Evolutionary conservation across 1,140 invertebrate genomes (phyloP).

Genomic region (Magallana angulata): DNA sequence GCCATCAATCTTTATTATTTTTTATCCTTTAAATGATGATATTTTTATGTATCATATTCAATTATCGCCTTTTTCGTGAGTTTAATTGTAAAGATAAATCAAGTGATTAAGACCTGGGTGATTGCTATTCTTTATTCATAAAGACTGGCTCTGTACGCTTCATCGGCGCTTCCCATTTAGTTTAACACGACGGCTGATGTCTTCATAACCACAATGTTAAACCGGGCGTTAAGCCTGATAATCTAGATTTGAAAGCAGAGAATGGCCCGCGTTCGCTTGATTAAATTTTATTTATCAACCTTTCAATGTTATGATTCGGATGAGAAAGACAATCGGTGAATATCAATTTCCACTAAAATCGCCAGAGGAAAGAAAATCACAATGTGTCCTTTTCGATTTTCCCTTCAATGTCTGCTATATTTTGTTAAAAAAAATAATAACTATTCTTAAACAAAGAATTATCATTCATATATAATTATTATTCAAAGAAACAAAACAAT

Average conservation of each 20-base stretch:
- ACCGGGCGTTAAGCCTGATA: slow-evolving; percentile 8
- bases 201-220: slow-evolving; percentile 38
- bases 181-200: slow-evolving; percentile 27
- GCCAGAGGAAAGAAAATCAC: neutral
- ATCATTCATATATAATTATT: too few relatives aligned
- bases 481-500: too few relatives aligned
- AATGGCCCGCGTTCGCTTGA: slow-evolving; percentile 2
- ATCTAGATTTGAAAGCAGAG: slow-evolving; percentile 17
- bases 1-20: slow-evolving; percentile 12
- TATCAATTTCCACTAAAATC: neutral
- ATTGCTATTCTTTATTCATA: slow-evolving; percentile 32
- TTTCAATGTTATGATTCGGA: neutral
- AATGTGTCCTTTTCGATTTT: neutral
- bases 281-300: slow-evolving; percentile 37
- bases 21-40: neutral
- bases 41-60: slow-evolving; percentile 38
- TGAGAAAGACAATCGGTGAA: slow-evolving; percentile 27
- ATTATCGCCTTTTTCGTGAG: slow-evolving; percentile 24
- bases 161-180: slow-evolving; percentile 25
- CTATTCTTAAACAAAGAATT: too few relatives aligned
- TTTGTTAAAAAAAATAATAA: too few relatives aligned
- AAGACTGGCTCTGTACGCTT: slow-evolving; percentile 10
- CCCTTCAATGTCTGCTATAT: too few relatives aligned
- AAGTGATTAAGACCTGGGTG: slow-evolving; percentile 29
- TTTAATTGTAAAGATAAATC: slow-evolving; percentile 30